These are phyloP conservation scores for Lasioglossum leucozonium DNA, from an alignment of 2,888 invertebrate species.

Conservation along the genomic window DNA sequence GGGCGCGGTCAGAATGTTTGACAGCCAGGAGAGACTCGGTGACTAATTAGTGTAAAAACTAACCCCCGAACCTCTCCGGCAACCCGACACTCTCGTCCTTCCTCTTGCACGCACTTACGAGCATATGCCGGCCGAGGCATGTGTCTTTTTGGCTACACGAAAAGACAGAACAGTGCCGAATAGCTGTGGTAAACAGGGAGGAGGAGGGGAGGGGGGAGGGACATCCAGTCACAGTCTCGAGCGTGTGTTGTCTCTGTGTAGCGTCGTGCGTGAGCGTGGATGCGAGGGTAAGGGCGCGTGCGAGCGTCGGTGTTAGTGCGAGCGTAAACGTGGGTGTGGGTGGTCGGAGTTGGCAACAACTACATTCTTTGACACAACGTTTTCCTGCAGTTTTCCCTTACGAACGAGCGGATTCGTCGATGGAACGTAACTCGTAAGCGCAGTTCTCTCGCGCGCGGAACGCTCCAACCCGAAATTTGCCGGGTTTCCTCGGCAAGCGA, in stretches of 20 bases:
- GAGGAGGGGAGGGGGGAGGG: no score
- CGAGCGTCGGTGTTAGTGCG: not conserved
- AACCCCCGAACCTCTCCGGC: constrained; percentile 73
- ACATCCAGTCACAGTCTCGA: no score
- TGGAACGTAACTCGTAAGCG: not conserved
- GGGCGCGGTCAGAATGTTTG: constrained; percentile 80
- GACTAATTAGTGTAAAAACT: constrained; percentile 84
- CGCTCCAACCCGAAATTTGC: not conserved
- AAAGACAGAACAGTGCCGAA: constrained; percentile 16
- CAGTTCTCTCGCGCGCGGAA: no score
- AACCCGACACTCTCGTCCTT: constrained; percentile 76
- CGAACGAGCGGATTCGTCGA: not conserved
- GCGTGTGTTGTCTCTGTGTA: not conserved
- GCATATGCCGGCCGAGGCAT: constrained; percentile 49
- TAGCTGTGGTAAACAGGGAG: not conserved
- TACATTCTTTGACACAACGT: constrained; percentile 33
- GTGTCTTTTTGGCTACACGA: constrained; percentile 53
- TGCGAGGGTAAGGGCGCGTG: not conserved
- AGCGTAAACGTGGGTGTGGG: not conserved
- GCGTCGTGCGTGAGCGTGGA: not conserved
- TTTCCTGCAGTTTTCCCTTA: constrained; percentile 22
- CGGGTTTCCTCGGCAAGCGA: constrained; percentile 57
- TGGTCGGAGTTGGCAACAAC: constrained; percentile 29
- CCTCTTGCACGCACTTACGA: constrained; percentile 57
- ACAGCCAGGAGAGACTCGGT: constrained; percentile 82